Conservation (phyloP, 1,140 invertebrate species). For the Caenorhabditis elegans region WBcel235 BX284604.4:13909001-13909500, state of each 20-base stretch:
- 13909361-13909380: too few species aligned
- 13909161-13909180: slow-evolving; percentile 10
- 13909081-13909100: neutral
- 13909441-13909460: too few species aligned
- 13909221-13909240: slow-evolving; percentile 30
- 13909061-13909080: slow-evolving; percentile 33
- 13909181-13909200: slow-evolving; percentile 18
- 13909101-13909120: slow-evolving; percentile 20
- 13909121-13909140: slow-evolving; percentile 26
- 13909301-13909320: slow-evolving; percentile 39
- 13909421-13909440: too few species aligned
- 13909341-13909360: too few species aligned
- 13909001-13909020: neutral
- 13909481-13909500: too few species aligned
- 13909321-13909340: neutral
- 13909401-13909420: too few species aligned
- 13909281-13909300: slow-evolving; percentile 35
- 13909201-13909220: slow-evolving; percentile 3
- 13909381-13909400: too few species aligned
- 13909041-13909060: slow-evolving; percentile 34
- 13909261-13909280: slow-evolving; percentile 36
- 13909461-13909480: too few species aligned
- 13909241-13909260: slow-evolving; percentile 38
- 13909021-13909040: slow-evolving; percentile 31
- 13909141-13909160: slow-evolving; percentile 25